Evolutionary conservation across 2,888 invertebrate species (phyloP).

Genomic region (Schizaphis graminum): DNA sequence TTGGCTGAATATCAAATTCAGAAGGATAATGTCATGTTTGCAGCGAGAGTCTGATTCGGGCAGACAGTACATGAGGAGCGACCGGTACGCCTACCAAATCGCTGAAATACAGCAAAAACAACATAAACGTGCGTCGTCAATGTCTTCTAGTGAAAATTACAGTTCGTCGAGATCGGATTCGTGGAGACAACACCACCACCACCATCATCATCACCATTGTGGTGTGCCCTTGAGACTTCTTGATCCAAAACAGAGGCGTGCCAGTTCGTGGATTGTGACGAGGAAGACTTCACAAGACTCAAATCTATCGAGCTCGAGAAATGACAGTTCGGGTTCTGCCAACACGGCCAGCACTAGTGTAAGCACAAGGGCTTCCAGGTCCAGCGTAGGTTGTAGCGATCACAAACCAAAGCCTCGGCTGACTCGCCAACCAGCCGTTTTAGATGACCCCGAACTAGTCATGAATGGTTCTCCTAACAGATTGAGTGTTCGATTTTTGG

Average conservation of each 20-base stretch:
- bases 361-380: conserved; percentile 81
- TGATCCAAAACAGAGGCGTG: conserved; percentile 81
- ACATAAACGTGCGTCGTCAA: conserved; percentile 84
- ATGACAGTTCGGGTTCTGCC: conserved; percentile 90
- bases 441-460: conserved; percentile 79
- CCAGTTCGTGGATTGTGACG: conserved; percentile 91
- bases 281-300: conserved; percentile 93
- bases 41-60: conserved; percentile 72
- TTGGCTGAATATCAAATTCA: conserved; percentile 72
- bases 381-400: conserved; percentile 75
- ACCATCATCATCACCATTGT: conserved; percentile 76
- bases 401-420: conserved; percentile 77
- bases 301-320: conserved; percentile 89
- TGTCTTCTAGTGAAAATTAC: conserved; percentile 91
- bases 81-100: conserved; percentile 82
- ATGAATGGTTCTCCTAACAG: conserved; percentile 71
- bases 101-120: conserved; percentile 83
- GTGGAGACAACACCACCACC: conserved; percentile 80
- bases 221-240: conserved; percentile 82
- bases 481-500: conserved; percentile 76
- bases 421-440: conserved; percentile 84
- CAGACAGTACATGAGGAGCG: conserved; percentile 71
- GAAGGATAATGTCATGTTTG: conserved; percentile 73
- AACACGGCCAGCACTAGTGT: conserved; percentile 92
- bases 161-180: conserved; percentile 90